These are phyloP conservation scores for Caerostris extrusa DNA, from an alignment of 1,140 invertebrate species.

Conservation along the genomic window DNA sequence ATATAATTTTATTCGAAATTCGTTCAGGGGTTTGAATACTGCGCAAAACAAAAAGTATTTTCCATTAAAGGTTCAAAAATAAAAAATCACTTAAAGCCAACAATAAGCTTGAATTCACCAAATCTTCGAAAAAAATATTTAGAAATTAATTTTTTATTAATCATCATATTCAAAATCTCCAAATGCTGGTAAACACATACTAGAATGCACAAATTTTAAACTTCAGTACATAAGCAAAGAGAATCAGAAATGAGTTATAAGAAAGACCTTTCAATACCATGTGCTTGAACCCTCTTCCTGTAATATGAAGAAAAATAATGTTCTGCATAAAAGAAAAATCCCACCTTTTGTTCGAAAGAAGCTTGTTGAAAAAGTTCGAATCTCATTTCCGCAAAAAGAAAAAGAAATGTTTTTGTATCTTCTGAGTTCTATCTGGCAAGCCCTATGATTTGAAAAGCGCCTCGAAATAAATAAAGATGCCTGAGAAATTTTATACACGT, in stretches of 20 bases:
- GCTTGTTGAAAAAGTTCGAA: slow-evolving; percentile 31
- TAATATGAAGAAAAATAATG: slow-evolving; percentile 44
- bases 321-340: slow-evolving; percentile 14
- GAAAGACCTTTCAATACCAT: slow-evolving; percentile 43
- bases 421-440: not conserved
- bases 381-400: not conserved
- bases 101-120: no score
- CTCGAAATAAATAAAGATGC: not conserved
- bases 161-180: no score
- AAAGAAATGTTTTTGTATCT: not conserved
- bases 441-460: not conserved
- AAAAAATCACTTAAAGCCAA: no score
- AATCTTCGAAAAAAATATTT: no score
- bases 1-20: no score
- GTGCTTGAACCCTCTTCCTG: not conserved
- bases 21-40: no score
- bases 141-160: no score
- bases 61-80: no score
- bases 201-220: not conserved
- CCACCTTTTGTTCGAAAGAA: slow-evolving; percentile 3
- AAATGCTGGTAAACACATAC: no score
- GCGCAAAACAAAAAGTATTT: no score
- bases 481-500: no score
- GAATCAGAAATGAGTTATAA: slow-evolving; percentile 12
- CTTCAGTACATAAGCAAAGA: not conserved